Evolutionary conservation across 2,888 invertebrate genomes (phyloP).

Genomic region (Nephrotoma flavescens): DNA sequence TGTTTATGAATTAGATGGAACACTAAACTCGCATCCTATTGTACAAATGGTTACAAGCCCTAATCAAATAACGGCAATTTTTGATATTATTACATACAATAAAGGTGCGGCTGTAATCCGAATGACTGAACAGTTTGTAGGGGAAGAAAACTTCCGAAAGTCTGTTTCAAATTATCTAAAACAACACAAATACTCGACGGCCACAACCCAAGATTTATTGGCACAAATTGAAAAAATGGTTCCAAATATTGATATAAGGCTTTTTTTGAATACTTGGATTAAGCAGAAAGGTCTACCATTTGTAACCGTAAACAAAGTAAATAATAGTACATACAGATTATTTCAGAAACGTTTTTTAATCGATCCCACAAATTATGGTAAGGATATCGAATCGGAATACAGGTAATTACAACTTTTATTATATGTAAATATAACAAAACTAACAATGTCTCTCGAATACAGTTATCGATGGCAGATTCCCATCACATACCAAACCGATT

Average conservation of each 20-base stretch:
- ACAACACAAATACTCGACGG: conserved; percentile 54
- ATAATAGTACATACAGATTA: conserved; percentile 35
- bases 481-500: conserved; percentile 54
- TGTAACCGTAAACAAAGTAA: conserved; percentile 40
- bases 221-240: conserved; percentile 37
- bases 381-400: conserved; percentile 34
- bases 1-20: conserved; percentile 61
- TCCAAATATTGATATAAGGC: conserved; percentile 34
- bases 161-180: conserved; percentile 63
- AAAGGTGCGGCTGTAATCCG: conserved; percentile 80
- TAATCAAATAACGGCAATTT: conserved; percentile 80
- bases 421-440: background rate
- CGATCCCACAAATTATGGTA: conserved; percentile 42
- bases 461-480: conserved; percentile 81
- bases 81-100: conserved; percentile 80
- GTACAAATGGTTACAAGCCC: conserved; percentile 72
- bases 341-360: conserved; percentile 63
- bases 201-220: conserved; percentile 66
- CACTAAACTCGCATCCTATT: conserved; percentile 78
- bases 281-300: conserved; percentile 79
- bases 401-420: conserved; percentile 29
- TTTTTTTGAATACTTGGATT: conserved; percentile 56
- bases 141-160: conserved; percentile 50
- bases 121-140: conserved; percentile 73
- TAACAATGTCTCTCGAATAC: conserved; percentile 16